A percentile compares a stretch with the other conserved stretches of the same genome.
Conservation (phyloP, 2,888 invertebrate genomes). For the Griposia aprilina region DNA sequence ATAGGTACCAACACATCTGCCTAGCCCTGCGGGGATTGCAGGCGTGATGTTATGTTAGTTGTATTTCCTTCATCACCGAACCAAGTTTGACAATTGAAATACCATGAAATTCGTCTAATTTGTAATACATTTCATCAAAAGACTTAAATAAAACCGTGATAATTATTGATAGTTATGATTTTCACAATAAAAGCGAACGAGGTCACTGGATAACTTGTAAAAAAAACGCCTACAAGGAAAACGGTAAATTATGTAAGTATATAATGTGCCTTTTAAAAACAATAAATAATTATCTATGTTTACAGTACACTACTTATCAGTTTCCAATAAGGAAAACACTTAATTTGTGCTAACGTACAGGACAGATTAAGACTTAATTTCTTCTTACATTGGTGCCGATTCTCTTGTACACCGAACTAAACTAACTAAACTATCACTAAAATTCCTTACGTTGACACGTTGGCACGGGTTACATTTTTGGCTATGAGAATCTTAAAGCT, state of each 20-base stretch:
- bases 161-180: not conserved
- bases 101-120: not conserved
- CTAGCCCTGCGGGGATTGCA: too few relatives aligned
- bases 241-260: slow-evolving; percentile 9
- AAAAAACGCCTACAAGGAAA: not conserved
- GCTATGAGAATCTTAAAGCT: too few relatives aligned
- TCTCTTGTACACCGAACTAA: too few relatives aligned
- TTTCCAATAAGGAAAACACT: slow-evolving; percentile 7
- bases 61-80: not conserved
- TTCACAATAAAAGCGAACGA: slow-evolving; percentile 1
- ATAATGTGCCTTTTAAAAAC: slow-evolving; percentile 20
- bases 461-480: too few relatives aligned
- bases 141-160: not conserved
- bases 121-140: not conserved
- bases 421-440: too few relatives aligned
- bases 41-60: not conserved
- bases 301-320: slow-evolving; percentile 14
- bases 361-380: not conserved
- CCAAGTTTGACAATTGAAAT: not conserved
- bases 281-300: slow-evolving; percentile 32
- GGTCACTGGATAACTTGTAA: not conserved
- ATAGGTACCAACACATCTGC: too few relatives aligned
- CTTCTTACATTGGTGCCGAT: not conserved
- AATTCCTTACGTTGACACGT: too few relatives aligned
- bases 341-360: not conserved